Evolutionary conservation across 2,888 invertebrate species (phyloP).

Genomic region (Epistrophe grossulariae): DNA sequence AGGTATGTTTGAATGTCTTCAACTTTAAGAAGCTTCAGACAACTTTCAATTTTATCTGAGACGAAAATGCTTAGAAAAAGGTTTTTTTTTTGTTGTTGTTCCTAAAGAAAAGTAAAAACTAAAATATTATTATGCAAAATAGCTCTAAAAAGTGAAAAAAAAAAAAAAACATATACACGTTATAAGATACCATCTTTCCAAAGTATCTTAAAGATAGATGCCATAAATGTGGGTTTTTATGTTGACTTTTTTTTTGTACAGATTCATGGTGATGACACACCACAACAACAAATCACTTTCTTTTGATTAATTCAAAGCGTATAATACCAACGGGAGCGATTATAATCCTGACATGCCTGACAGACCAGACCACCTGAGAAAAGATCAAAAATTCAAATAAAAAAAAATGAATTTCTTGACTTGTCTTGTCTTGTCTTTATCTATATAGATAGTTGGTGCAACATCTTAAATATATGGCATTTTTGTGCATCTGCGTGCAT

Average conservation of each 20-base stretch:
- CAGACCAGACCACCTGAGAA: conserved; percentile 47
- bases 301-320: conserved; percentile 37
- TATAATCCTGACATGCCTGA: conserved; percentile 34
- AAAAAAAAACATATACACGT: not conserved
- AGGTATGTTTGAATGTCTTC: conserved; percentile 5
- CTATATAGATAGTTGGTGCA: conserved; percentile 22
- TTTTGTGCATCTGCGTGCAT: conserved; percentile 48
- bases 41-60: conserved; percentile 29
- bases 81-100: not conserved
- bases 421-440: conserved; percentile 11
- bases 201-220: conserved; percentile 20
- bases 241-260: not conserved
- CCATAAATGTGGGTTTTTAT: conserved; percentile 30
- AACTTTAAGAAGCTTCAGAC: not conserved
- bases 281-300: conserved; percentile 42
- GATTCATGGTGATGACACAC: conserved; percentile 27
- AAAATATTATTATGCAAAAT: conserved; percentile 27
- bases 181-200: not conserved
- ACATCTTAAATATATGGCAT: conserved; percentile 23
- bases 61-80: conserved; percentile 1
- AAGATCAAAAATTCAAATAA: conserved; percentile 2
- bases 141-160: not conserved
- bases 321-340: conserved; percentile 40
- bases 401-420: not conserved
- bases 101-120: conserved; percentile 17